A percentile compares a stretch with the other conserved stretches of the same genome.
These are phyloP conservation scores for Nesoenas mayeri DNA, from an alignment of 2,113 vertebrate genomes.

Conservation along the genomic window DNA sequence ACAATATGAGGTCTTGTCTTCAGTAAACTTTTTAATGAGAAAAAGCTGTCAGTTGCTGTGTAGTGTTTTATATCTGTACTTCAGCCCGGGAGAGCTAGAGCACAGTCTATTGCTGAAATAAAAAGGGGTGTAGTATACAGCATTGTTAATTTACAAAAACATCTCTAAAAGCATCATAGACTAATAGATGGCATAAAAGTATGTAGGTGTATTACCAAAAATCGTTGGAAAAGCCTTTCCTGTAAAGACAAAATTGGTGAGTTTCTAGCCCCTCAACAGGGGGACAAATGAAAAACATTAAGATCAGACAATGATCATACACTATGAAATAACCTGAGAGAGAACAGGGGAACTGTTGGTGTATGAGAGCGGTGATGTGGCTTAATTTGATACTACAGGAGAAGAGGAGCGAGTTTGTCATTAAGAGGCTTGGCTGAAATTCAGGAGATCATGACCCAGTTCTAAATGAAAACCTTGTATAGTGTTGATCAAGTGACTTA, in stretches of 20 bases:
- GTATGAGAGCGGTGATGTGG: neutral
- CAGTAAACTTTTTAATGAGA: neutral
- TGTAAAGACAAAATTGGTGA: neutral
- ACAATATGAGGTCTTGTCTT: neutral
- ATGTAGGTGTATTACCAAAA: neutral
- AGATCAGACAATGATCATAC: neutral
- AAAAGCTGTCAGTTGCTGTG: neutral
- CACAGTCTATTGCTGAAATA: neutral
- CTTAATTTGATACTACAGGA: neutral
- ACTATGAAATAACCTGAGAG: neutral
- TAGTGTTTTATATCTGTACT: neutral
- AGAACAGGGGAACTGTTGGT: neutral
- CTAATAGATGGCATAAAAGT: neutral
- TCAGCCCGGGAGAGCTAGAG: neutral
- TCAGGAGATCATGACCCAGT: fast-evolving
- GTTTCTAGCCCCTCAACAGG: neutral
- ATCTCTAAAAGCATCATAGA: neutral
- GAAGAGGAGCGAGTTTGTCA: neutral
- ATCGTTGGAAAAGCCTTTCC: neutral
- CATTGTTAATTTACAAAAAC: neutral
- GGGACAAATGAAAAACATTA: neutral
- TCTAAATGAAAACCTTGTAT: neutral
- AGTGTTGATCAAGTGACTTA: neutral
- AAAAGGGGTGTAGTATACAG: neutral
- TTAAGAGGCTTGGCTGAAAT: neutral